Conservation (phyloP, 2,888 invertebrate species). For the Drosophila ezoana region DNA sequence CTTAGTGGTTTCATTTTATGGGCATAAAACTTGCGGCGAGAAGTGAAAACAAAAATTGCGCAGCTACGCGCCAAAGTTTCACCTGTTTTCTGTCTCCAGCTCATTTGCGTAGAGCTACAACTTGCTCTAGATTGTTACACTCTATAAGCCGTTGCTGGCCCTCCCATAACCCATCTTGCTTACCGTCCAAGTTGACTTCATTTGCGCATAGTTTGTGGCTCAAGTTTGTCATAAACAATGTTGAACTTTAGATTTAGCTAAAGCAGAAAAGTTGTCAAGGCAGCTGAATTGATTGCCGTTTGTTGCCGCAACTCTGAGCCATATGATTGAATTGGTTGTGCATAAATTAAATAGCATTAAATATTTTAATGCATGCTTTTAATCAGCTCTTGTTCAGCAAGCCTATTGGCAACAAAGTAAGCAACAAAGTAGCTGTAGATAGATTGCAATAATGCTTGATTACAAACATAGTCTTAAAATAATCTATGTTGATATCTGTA, state of each 20-base stretch:
- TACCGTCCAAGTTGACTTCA: constrained; percentile 57
- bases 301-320: constrained; percentile 20
- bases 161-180: constrained; percentile 3
- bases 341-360: constrained; percentile 9
- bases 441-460: no score
- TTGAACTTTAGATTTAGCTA: constrained; percentile 59
- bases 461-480: no score
- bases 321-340: constrained; percentile 21
- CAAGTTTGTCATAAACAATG: constrained; percentile 76
- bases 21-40: constrained; percentile 33
- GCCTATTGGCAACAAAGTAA: no score
- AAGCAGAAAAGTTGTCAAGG: constrained; percentile 59
- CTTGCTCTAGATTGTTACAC: constrained; percentile 7
- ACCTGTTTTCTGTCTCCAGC: constrained; percentile 30
- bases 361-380: no score
- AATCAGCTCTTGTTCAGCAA: neutral
- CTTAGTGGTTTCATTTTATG: constrained; percentile 44
- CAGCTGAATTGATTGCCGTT: constrained; percentile 65
- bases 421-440: no score
- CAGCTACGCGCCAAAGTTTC: constrained; percentile 60
- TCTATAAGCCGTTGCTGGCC: neutral
- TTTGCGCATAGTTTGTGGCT: constrained; percentile 71
- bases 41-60: constrained; percentile 44
- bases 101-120: constrained; percentile 52
- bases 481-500: no score